Conservation (phyloP, 2,113 vertebrate species). For the Neolamprologus modestus region DNA sequence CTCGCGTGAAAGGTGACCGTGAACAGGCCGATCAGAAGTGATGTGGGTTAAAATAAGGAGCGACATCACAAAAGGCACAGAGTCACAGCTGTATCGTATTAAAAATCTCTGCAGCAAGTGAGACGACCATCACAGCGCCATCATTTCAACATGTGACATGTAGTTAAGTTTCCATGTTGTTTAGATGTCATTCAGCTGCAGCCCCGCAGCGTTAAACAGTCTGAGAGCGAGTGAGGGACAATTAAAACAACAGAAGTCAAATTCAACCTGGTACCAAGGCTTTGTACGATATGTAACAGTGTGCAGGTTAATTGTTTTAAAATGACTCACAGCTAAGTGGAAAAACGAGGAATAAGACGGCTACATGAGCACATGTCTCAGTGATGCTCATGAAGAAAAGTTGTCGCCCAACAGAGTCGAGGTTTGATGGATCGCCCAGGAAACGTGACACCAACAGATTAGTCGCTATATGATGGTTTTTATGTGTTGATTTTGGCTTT, state of each 20-base stretch:
- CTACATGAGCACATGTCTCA: rapidly evolving
- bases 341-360: background rate
- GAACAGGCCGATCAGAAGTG: background rate
- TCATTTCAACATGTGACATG: background rate
- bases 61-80: background rate
- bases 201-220: background rate
- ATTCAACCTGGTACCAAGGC: background rate
- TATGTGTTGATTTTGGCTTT: background rate
- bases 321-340: background rate
- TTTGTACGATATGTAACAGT: rapidly evolving
- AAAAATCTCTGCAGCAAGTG: background rate
- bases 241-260: background rate
- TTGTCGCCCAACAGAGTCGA: rapidly evolving
- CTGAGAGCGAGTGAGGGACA: background rate
- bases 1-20: rapidly evolving
- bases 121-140: background rate
- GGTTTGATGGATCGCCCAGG: rapidly evolving
- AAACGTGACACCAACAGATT: rapidly evolving
- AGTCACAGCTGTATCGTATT: rapidly evolving
- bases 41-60: background rate
- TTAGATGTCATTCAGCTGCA: background rate
- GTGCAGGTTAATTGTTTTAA: background rate
- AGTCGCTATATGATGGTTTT: rapidly evolving
- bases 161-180: background rate
- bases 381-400: background rate